Conservation (phyloP, 2,888 invertebrate genomes). For the Idaea dimidiata region DNA sequence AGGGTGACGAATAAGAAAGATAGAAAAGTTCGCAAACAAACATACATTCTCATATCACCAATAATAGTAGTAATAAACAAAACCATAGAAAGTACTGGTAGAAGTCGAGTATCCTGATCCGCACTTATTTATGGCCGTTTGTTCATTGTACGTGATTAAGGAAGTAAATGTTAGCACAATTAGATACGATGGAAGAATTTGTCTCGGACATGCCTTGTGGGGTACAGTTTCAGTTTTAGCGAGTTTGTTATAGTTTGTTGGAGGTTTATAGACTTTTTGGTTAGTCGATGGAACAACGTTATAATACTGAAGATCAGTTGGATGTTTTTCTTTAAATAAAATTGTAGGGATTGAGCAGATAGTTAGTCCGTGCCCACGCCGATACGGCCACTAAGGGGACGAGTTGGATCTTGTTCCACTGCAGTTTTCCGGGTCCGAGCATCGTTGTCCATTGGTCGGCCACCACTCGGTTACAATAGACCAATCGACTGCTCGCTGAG, state of each 20-base stretch:
- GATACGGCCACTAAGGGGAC: too few relatives aligned
- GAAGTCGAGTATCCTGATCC: background rate
- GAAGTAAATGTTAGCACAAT: slow-evolving; percentile 73
- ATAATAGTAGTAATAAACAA: background rate
- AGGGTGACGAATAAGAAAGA: too few relatives aligned
- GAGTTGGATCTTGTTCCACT: too few relatives aligned
- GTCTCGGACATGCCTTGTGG: slow-evolving; percentile 42
- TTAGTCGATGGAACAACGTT: background rate
- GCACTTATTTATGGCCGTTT: slow-evolving; percentile 44
- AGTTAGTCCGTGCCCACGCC: too few relatives aligned
- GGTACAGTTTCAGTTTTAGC: slow-evolving; percentile 9
- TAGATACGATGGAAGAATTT: slow-evolving; percentile 59
- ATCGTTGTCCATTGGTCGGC: too few relatives aligned
- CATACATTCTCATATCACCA: background rate
- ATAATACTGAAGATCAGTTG: too few relatives aligned
- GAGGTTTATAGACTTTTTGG: background rate
- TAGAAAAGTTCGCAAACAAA: background rate
- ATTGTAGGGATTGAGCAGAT: too few relatives aligned
- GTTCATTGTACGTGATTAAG: slow-evolving; percentile 66
- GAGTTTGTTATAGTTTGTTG: background rate
- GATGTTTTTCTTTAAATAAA: too few relatives aligned
- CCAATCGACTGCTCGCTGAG: too few relatives aligned
- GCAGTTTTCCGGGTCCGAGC: too few relatives aligned
- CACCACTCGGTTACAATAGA: too few relatives aligned
- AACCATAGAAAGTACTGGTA: background rate